A percentile compares a stretch with the other conserved stretches of the same genome.
Conservation (phyloP, 2,888 invertebrate genomes). For the Drepana falcataria region DNA sequence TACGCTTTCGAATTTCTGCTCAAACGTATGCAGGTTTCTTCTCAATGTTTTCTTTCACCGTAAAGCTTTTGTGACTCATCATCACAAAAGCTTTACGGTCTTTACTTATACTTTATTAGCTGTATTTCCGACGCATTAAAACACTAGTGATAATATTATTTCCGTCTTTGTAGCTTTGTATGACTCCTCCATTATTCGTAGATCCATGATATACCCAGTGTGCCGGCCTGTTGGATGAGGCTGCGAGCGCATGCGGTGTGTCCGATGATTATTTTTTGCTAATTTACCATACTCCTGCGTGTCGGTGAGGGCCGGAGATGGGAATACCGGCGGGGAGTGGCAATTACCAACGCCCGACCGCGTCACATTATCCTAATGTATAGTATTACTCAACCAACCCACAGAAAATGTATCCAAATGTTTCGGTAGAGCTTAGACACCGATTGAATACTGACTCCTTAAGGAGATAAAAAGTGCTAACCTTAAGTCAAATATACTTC, state of each 20-base stretch:
- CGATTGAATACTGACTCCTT: not conserved
- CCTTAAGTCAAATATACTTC: too few relatives aligned
- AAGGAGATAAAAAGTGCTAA: too few relatives aligned
- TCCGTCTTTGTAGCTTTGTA: too few relatives aligned
- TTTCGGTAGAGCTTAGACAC: not conserved
- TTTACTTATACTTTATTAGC: too few relatives aligned
- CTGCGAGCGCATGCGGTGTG: conserved; percentile 23
- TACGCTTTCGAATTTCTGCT: too few relatives aligned
- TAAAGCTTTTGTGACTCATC: too few relatives aligned
- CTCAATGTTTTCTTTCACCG: too few relatives aligned
- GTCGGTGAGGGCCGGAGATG: conserved; percentile 33
- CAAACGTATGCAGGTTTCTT: too few relatives aligned
- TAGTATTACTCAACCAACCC: not conserved
- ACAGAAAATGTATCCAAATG: not conserved
- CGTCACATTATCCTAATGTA: conserved; percentile 17
- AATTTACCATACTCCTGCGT: conserved; percentile 56
- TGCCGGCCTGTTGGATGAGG: conserved; percentile 21
- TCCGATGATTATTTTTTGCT: conserved; percentile 60
- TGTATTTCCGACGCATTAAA: too few relatives aligned
- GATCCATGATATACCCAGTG: not conserved
- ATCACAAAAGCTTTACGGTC: too few relatives aligned
- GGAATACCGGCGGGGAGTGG: conserved; percentile 10
- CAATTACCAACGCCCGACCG: conserved; percentile 24
- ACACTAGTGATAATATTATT: too few relatives aligned
- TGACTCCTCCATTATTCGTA: not conserved